Percentiles rank a stretch among this genome's conserved stretches.
These are phyloP conservation scores for Acanthiza pusilla DNA, from an alignment of 2,797 vertebrate genomes.

Conservation along the genomic window DNA sequence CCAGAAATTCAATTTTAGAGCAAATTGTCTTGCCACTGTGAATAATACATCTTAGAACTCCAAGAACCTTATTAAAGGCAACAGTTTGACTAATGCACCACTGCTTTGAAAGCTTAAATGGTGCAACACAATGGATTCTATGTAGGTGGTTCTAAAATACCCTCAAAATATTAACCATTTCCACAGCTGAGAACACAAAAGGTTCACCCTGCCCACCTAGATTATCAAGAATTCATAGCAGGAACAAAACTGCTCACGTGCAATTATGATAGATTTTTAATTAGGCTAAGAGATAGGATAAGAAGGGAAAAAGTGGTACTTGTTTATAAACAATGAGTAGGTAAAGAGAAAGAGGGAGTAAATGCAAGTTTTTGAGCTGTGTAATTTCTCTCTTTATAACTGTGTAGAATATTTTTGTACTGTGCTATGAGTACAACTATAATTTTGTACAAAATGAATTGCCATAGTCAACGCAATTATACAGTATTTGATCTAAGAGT, in stretches of 20 bases:
- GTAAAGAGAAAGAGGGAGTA: not conserved
- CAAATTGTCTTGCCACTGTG: not conserved
- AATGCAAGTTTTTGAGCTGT: not conserved
- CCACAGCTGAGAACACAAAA: not conserved
- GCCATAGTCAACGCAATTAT: not conserved
- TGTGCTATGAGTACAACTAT: not conserved
- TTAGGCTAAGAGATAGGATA: not conserved
- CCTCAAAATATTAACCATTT: not conserved
- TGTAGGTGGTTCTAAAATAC: not conserved
- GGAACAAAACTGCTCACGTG: not conserved
- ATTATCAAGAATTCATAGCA: not conserved
- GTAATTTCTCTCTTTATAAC: not conserved
- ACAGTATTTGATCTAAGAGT: not conserved
- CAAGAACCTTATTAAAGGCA: not conserved
- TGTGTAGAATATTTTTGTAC: not conserved
- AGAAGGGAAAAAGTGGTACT: not conserved
- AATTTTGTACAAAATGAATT: not conserved
- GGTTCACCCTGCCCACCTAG: not conserved
- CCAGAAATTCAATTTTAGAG: not conserved
- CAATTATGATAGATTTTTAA: not conserved
- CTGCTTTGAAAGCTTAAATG: not conserved
- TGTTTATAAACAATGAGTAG: accelerated
- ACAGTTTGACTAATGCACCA: not conserved
- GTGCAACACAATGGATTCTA: not conserved
- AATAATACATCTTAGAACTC: not conserved